phyloP scores from a whole-genome alignment of 2,113 vertebrate species.

The Plectropomus leopardus region DNA sequence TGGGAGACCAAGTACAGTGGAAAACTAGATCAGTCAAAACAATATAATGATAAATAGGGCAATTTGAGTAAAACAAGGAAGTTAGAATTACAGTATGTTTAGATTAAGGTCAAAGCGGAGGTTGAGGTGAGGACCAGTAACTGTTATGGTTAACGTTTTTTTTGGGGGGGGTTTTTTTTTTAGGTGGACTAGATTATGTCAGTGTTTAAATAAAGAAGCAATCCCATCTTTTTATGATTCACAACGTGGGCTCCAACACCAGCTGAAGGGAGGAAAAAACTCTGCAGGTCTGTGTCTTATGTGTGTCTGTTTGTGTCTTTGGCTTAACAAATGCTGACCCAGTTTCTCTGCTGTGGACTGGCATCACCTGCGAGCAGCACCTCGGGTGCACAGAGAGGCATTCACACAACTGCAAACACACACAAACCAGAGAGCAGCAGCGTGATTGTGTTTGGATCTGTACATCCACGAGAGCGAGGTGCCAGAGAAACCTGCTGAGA shows the following conservation, averaged over 20 bases:
- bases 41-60: too few relatives aligned
- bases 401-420: slow-evolving; percentile 47
- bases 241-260: neutral
- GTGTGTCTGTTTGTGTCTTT: neutral
- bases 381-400: slow-evolving; percentile 36
- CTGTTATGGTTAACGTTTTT: too few relatives aligned
- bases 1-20: too few relatives aligned
- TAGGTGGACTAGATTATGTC: too few relatives aligned
- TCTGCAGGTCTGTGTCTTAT: neutral
- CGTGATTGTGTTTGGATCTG: slow-evolving; percentile 28
- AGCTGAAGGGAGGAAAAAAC: neutral
- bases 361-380: slow-evolving; percentile 46
- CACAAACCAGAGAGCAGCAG: slow-evolving; percentile 5
- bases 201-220: neutral
- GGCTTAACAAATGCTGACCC: slow-evolving; percentile 39
- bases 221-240: neutral
- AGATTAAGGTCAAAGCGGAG: neutral
- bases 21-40: too few relatives aligned
- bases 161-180: too few relatives aligned
- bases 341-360: slow-evolving; percentile 45
- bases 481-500: slow-evolving; percentile 9
- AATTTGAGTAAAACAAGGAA: too few relatives aligned
- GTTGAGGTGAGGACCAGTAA: too few relatives aligned
- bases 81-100: too few relatives aligned
- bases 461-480: neutral